Evolutionary conservation across 1,140 invertebrate genomes (phyloP), one percentile per base, ranked within the genome.

Genomic region (Dendrolimus kikuchii): DNA sequence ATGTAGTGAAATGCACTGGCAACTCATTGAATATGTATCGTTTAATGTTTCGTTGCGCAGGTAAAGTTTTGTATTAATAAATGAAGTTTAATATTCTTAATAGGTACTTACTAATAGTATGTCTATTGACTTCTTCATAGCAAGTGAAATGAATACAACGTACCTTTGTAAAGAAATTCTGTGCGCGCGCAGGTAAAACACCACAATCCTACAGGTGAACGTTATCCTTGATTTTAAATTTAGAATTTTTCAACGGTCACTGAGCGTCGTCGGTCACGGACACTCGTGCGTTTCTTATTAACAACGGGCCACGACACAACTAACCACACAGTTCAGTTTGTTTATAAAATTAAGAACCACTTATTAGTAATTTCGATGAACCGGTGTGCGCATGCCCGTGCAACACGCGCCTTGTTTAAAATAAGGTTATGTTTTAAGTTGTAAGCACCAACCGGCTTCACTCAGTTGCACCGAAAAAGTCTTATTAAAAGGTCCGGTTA

Each of bases 191-290:
- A 82, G 71, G 69, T 77, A 75, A 77, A 71, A 75, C 67, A 70
- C 71, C 71, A 64, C 69, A 80, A 79, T 83, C 77, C 78, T 74
- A 86, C 80, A 81, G 80, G 80, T 81, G 78, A 81, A 80, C 74
- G 73, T 71, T 78, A 74, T 60, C 66, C 57, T 75, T 51, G 57
- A 70, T 68, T 71, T 52, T 61, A 64, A 77, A 77, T 48, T 66
- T 67, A 61, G 57, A 71, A 74, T 62, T 51, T 42, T 45, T 62
- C 55, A 23, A 41, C 7, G 45, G 44, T 39, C 45, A 41, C 49
- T 41, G 46, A 49, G 52, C 59, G 47, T 40, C 44, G 48, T 8
- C 7, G 7, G 36, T 48, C 9, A 40, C 9, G 23, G 54, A 60
- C 60, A 67, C 61, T 68, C 64, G 71, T 74, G 76, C 69, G 68